phyloP scores from a whole-genome alignment of 2,113 vertebrate species.

The Tetraodon nigroviridis region DNA sequence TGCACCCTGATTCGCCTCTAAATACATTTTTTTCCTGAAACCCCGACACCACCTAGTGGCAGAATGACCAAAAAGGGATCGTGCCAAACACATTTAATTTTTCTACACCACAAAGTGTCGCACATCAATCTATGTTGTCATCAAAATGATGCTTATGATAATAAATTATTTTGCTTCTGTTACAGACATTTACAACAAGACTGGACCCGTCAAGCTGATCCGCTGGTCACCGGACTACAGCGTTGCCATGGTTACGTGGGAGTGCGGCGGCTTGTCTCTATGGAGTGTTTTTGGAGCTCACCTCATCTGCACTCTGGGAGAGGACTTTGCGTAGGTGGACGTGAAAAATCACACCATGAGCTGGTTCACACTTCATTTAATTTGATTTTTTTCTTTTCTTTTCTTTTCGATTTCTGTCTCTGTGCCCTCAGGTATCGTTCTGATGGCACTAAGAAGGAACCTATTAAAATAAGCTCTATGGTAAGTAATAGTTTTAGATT shows the following conservation, averaged over 20 bases:
- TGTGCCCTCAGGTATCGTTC: conserved; percentile 80
- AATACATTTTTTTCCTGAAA: background rate
- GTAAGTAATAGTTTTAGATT: conserved; percentile 63
- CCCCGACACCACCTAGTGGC: conserved; percentile 48
- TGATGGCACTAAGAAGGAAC: conserved; percentile 95
- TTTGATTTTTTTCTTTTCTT: conserved; percentile 1
- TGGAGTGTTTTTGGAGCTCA: conserved; percentile 99
- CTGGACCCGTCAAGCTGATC: conserved; percentile 90
- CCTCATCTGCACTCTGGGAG: conserved; percentile 95
- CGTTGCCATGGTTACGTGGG: conserved; percentile 94
- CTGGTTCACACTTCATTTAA: background rate
- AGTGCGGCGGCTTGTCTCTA: conserved; percentile 89
- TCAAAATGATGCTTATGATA: background rate
- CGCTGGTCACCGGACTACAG: conserved; percentile 96
- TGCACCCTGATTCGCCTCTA: background rate
- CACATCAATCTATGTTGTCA: background rate
- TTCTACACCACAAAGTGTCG: background rate
- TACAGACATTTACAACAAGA: conserved; percentile 97
- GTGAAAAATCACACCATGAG: conserved; percentile 8
- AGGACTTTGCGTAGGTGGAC: conserved; percentile 91
- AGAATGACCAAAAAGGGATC: background rate
- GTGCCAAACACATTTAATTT: no score
- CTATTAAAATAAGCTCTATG: conserved; percentile 95
- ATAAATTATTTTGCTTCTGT: background rate
- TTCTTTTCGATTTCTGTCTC: background rate